Conservation (phyloP, 2,888 invertebrate species). For the Galerucella pusilla region DNA sequence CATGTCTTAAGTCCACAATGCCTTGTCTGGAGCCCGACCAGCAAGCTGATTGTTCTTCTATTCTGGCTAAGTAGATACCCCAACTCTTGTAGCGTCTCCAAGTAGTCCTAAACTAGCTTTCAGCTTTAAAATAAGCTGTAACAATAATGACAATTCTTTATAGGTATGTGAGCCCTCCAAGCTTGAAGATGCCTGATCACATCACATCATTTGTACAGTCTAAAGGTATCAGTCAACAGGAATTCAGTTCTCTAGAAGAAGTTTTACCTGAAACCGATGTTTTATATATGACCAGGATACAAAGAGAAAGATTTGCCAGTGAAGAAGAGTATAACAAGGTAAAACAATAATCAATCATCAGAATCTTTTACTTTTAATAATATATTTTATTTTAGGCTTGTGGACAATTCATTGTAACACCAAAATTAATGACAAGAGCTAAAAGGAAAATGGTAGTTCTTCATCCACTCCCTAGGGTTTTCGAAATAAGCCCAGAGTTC, state of each 20-base stretch:
- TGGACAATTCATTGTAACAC: constrained; percentile 91
- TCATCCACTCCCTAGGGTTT: constrained; percentile 95
- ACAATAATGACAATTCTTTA: too few species aligned
- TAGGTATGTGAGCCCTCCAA: constrained; percentile 79
- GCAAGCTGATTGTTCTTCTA: too few species aligned
- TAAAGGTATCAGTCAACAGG: constrained; percentile 83
- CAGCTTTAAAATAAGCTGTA: too few species aligned
- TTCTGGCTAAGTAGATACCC: too few species aligned
- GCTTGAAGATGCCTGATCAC: constrained; percentile 91
- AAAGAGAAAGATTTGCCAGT: constrained; percentile 88
- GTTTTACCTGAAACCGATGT: constrained; percentile 95
- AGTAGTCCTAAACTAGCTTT: too few species aligned
- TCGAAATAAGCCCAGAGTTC: constrained; percentile 94
- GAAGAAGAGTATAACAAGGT: constrained; percentile 90
- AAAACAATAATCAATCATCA: not conserved
- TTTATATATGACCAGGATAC: constrained; percentile 98
- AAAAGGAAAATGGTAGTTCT: constrained; percentile 95
- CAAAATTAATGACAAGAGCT: constrained; percentile 94
- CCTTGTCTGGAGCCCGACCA: too few species aligned
- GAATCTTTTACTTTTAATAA: not conserved
- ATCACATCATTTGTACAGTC: constrained; percentile 82
- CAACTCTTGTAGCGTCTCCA: too few species aligned
- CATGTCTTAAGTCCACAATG: too few species aligned
- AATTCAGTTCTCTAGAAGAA: constrained; percentile 80
- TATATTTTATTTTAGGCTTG: constrained; percentile 73